Evolutionary conservation across 1,140 invertebrate genomes (phyloP).

Genomic region (Drosophila bifasciata): DNA sequence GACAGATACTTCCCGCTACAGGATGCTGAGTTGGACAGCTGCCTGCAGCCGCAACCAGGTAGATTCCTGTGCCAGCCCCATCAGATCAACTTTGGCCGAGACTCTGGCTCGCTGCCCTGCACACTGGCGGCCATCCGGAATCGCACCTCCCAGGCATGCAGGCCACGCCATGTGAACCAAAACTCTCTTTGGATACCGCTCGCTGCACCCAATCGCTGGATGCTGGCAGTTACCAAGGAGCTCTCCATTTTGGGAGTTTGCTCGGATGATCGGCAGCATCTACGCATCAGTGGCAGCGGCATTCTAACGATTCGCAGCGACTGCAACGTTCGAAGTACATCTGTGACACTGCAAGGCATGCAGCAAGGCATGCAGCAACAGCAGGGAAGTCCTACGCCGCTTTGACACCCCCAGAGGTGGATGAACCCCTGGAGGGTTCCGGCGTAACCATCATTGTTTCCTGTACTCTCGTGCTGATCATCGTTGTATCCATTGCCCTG

Average conservation of each 20-base stretch:
- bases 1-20: conserved; percentile 20
- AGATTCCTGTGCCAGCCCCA: conserved; percentile 7
- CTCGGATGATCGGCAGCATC: conserved; percentile 20
- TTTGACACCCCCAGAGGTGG: neutral
- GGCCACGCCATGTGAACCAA: neutral
- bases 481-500: neutral
- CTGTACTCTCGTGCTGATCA: conserved; percentile 3
- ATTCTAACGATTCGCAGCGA: conserved; percentile 18
- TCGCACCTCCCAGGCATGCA: neutral
- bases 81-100: conserved; percentile 10
- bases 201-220: conserved; percentile 25
- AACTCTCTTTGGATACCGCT: conserved; percentile 20
- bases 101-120: neutral
- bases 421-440: neutral
- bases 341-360: conserved; percentile 5
- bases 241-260: conserved; percentile 17
- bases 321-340: conserved; percentile 20
- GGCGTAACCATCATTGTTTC: conserved; percentile 6
- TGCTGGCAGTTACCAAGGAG: conserved; percentile 26
- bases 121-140: conserved; percentile 18
- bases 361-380: too few relatives aligned
- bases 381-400: neutral
- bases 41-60: conserved; percentile 10
- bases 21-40: neutral
- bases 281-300: conserved; percentile 21